Evolutionary conservation across 2,797 vertebrate genomes (phyloP).

Genomic region (Tamandua tetradactyla): DNA sequence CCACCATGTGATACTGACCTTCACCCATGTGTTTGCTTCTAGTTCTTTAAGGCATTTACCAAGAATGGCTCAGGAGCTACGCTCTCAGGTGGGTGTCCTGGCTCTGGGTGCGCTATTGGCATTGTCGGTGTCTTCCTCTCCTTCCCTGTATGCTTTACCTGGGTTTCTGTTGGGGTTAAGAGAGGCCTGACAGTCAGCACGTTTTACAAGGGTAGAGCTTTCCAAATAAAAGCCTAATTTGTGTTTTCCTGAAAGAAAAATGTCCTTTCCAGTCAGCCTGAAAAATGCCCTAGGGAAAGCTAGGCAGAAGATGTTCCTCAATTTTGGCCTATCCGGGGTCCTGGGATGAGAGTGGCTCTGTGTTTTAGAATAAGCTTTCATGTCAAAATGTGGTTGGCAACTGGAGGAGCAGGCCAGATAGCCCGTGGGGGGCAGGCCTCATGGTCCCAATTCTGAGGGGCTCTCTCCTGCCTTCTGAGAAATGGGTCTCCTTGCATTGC

Average conservation of each 20-base stretch:
- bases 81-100: slow-evolving; percentile 87
- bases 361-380: not conserved
- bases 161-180: accelerated
- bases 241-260: not conserved
- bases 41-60: slow-evolving; percentile 95
- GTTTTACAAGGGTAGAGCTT: no score
- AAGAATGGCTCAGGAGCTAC: slow-evolving; percentile 81
- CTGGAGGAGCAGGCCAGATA: not conserved
- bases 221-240: not conserved
- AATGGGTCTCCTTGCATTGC: not conserved
- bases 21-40: slow-evolving; percentile 63
- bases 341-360: not conserved
- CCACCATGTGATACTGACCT: not conserved
- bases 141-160: not conserved
- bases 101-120: not conserved
- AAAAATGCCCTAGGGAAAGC: not conserved
- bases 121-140: not conserved
- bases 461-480: not conserved
- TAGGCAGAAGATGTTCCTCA: not conserved
- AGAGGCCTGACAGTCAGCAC: not conserved
- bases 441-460: not conserved
- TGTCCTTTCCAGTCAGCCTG: not conserved
- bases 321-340: not conserved
- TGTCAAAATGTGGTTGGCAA: not conserved
- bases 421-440: not conserved